Conservation (phyloP, 2,888 invertebrate genomes). For the Periphyllus acericola region DNA sequence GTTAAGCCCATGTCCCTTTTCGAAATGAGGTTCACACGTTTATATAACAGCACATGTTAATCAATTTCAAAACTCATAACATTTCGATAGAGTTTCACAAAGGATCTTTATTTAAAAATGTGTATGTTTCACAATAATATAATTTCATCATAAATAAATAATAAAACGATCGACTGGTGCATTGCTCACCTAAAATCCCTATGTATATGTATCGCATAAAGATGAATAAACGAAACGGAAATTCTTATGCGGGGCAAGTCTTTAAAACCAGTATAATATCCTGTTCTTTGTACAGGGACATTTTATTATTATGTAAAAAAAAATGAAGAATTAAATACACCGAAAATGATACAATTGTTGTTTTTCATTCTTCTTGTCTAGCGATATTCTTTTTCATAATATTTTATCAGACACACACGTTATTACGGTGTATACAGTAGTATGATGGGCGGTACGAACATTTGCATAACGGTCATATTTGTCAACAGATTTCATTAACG, state of each 20-base stretch:
- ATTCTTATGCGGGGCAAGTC: constrained; percentile 43
- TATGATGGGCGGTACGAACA: constrained; percentile 32
- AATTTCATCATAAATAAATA: neutral
- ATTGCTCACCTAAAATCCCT: neutral
- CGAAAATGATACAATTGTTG: constrained; percentile 56
- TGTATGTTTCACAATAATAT: neutral
- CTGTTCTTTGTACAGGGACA: constrained; percentile 43
- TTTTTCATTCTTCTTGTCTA: constrained; percentile 32
- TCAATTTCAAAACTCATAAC: too few relatives aligned
- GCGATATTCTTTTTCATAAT: constrained; percentile 18
- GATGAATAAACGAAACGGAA: constrained; percentile 51
- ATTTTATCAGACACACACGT: constrained; percentile 1
- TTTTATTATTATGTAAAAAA: constrained; percentile 16
- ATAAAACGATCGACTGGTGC: neutral
- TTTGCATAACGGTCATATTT: constrained; percentile 59
- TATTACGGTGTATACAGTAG: neutral
- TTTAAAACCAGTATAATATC: constrained; percentile 54
- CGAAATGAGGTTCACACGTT: neutral
- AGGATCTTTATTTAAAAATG: neutral
- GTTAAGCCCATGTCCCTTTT: neutral
- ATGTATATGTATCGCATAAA: neutral
- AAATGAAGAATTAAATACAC: constrained; percentile 8
- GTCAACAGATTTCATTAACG: constrained; percentile 41
- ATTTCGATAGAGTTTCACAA: neutral
- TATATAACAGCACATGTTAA: too few relatives aligned